Evolutionary conservation across 1,140 invertebrate species (phyloP).

Genomic region (Achroia grisella): DNA sequence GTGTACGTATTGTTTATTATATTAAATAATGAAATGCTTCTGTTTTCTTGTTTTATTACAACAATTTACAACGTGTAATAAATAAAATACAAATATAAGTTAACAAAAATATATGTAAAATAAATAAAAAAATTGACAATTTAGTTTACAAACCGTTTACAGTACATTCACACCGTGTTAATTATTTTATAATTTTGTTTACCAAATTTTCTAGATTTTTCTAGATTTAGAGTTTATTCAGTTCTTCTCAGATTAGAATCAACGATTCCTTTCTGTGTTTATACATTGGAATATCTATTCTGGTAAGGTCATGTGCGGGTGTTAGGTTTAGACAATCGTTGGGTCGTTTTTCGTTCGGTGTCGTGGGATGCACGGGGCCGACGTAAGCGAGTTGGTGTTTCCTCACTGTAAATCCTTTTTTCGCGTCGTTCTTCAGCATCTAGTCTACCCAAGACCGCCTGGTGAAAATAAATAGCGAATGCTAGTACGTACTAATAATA

Average conservation of each 20-base stretch:
- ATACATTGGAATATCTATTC: neutral
- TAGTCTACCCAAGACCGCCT: slow-evolving; percentile 32
- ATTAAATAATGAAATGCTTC: too few relatives aligned
- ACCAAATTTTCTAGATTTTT: neutral
- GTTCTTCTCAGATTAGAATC: neutral
- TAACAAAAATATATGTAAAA: slow-evolving; percentile 1
- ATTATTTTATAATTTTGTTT: neutral
- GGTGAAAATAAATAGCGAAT: slow-evolving; percentile 9
- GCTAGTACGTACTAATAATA: too few relatives aligned
- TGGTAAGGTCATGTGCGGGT: neutral
- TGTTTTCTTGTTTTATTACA: neutral
- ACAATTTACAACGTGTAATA: slow-evolving; percentile 2
- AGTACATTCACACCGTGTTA: slow-evolving; percentile 14
- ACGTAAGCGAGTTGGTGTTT: slow-evolving; percentile 44
- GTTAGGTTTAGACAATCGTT: slow-evolving; percentile 26
- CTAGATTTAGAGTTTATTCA: neutral
- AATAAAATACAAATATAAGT: slow-evolving; percentile 2
- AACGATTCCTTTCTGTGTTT: neutral
- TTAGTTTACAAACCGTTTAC: slow-evolving; percentile 7
- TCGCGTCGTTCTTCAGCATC: slow-evolving; percentile 35
- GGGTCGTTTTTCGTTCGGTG: slow-evolving; percentile 13
- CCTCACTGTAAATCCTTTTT: slow-evolving; percentile 32
- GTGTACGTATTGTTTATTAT: too few relatives aligned
- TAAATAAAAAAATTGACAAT: neutral
- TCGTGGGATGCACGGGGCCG: slow-evolving; percentile 21